Evolutionary conservation across 2,113 vertebrate species (phyloP).

Genomic region (Xiphophorus couchianus): DNA sequence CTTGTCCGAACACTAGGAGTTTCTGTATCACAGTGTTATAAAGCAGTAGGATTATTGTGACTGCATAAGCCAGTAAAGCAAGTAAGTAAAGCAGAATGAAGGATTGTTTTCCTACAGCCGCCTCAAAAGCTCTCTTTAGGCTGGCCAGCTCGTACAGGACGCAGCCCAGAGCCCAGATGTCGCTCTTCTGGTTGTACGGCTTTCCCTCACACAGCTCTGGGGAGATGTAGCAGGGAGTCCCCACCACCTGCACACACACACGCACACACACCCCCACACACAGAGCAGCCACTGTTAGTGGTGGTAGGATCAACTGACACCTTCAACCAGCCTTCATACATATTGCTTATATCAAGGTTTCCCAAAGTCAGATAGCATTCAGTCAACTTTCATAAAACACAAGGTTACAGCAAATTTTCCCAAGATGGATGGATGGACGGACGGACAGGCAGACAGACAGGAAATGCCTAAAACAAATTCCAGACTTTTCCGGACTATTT

Average conservation of each 20-base stretch:
- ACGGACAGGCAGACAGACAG: too few species aligned
- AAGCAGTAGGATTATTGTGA: conserved; percentile 4
- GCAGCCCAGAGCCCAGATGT: conserved; percentile 98
- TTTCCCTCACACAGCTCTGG: conserved; percentile 98
- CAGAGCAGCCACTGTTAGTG: neutral
- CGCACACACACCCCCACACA: too few species aligned
- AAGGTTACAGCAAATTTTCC: too few species aligned
- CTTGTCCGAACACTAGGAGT: neutral
- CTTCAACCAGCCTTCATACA: neutral
- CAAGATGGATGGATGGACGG: too few species aligned
- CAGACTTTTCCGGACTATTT: too few species aligned
- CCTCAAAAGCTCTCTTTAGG: conserved; percentile 97
- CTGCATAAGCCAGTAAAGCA: conserved; percentile 7
- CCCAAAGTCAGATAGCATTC: too few species aligned
- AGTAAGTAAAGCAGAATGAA: conserved; percentile 1
- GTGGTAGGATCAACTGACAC: neutral
- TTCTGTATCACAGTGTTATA: neutral
- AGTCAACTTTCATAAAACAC: too few species aligned
- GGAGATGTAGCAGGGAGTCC: conserved; percentile 97
- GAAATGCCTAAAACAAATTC: too few species aligned
- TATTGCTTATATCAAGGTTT: neutral
- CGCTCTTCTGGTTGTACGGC: conserved; percentile 99
- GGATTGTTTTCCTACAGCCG: conserved; percentile 83
- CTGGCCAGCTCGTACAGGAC: conserved; percentile 97
- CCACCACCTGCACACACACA: conserved; percentile 86